Evolutionary conservation across 2,113 vertebrate genomes (phyloP).

Genomic region (Elachura formosa): DNA sequence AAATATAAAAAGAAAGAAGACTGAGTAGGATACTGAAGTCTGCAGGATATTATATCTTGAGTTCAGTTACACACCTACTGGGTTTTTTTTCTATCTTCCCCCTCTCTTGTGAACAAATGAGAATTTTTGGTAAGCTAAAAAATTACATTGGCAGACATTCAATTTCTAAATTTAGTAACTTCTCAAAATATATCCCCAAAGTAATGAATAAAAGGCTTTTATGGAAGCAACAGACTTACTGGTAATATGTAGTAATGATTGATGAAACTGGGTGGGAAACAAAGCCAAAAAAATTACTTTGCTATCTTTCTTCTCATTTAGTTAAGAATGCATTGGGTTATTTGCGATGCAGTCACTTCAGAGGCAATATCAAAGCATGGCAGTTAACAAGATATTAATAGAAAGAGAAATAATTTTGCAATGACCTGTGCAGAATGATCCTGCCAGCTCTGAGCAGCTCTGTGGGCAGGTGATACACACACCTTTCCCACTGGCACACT

Average conservation of each 20-base stretch:
- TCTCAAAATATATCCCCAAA: not conserved
- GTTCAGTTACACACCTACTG: not conserved
- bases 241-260: not conserved
- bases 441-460: not conserved
- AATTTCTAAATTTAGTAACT: not conserved
- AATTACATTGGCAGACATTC: not conserved
- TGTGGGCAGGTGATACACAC: not conserved
- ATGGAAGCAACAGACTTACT: not conserved
- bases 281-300: not conserved
- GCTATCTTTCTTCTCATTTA: not conserved
- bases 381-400: not conserved
- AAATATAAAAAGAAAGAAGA: no score
- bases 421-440: not conserved
- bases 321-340: not conserved
- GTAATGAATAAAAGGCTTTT: not conserved
- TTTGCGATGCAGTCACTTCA: not conserved
- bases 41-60: not conserved
- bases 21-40: not conserved
- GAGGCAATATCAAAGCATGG: not conserved
- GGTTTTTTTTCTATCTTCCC: not conserved
- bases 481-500: not conserved
- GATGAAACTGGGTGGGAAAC: not conserved
- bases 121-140: not conserved
- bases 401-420: not conserved
- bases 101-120: not conserved